phyloP scores from a whole-genome alignment of 2,797 vertebrate genomes.

The Halcyon smyrnensis region DNA sequence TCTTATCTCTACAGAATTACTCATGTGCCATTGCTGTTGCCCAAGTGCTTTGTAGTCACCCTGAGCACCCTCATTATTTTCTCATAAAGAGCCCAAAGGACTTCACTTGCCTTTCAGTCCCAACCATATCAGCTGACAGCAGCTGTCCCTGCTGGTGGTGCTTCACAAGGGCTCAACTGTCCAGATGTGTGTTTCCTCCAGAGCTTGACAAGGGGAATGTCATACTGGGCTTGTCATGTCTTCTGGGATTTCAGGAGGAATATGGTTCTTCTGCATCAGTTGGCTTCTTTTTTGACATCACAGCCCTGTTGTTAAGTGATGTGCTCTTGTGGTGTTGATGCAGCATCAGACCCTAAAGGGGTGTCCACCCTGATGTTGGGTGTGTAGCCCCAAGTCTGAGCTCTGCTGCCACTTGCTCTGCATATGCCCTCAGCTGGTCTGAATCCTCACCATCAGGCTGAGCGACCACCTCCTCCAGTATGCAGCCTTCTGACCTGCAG shows the following conservation, averaged over 20 bases:
- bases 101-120: not conserved
- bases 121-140: not conserved
- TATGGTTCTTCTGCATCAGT: not conserved
- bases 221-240: accelerated
- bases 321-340: not conserved
- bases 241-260: not conserved
- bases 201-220: not conserved
- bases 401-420: not conserved
- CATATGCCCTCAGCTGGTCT: accelerated
- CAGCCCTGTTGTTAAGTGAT: not conserved
- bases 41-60: not conserved
- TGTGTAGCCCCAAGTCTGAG: not conserved
- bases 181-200: not conserved
- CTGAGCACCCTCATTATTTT: not conserved
- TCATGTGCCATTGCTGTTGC: not conserved
- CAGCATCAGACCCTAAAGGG: not conserved
- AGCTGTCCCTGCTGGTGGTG: not conserved
- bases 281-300: not conserved
- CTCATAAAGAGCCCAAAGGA: not conserved
- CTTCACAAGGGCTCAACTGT: accelerated
- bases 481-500: accelerated
- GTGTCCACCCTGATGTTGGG: not conserved
- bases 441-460: accelerated
- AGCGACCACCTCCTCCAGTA: not conserved
- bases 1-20: not conserved